phyloP scores from a whole-genome alignment of 2,888 invertebrate genomes.

The Sminthurides aquaticus region DNA sequence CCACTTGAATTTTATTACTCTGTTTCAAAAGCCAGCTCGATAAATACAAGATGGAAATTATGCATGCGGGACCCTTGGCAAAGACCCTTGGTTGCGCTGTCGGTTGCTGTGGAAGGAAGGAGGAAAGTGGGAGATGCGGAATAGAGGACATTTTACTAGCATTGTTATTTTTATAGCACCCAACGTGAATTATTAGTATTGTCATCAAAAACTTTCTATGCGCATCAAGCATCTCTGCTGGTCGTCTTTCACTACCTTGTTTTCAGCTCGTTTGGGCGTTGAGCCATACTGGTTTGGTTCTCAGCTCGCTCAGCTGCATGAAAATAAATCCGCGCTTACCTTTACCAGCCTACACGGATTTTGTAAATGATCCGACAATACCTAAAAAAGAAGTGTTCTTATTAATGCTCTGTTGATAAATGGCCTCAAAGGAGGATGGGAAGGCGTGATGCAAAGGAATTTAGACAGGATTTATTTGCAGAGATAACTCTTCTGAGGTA shows the following conservation, averaged over 20 bases:
- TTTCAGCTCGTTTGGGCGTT: too few relatives aligned
- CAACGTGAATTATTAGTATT: slow-evolving; percentile 41
- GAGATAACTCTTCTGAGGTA: too few relatives aligned
- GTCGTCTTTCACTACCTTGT: too few relatives aligned
- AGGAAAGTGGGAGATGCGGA: not conserved
- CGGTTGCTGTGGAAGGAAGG: not conserved
- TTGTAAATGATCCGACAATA: not conserved
- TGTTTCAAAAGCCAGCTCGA: not conserved
- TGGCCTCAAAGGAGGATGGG: too few relatives aligned
- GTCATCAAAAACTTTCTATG: slow-evolving; percentile 27
- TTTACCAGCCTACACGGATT: too few relatives aligned
- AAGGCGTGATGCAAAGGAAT: too few relatives aligned
- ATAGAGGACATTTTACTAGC: slow-evolving; percentile 17
- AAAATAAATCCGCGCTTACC: too few relatives aligned
- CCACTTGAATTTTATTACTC: not conserved
- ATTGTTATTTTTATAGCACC: slow-evolving; percentile 40
- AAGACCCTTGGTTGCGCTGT: not conserved
- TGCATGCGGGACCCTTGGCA: not conserved
- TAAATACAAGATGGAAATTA: not conserved
- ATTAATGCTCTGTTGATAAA: not conserved
- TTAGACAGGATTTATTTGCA: too few relatives aligned
- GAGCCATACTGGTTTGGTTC: too few relatives aligned
- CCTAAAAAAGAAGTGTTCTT: not conserved
- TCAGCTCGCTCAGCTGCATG: too few relatives aligned
- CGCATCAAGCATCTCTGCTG: not conserved